Evolutionary conservation across 2,888 invertebrate species (phyloP).

Genomic region (Oscheius sp.): DNA sequence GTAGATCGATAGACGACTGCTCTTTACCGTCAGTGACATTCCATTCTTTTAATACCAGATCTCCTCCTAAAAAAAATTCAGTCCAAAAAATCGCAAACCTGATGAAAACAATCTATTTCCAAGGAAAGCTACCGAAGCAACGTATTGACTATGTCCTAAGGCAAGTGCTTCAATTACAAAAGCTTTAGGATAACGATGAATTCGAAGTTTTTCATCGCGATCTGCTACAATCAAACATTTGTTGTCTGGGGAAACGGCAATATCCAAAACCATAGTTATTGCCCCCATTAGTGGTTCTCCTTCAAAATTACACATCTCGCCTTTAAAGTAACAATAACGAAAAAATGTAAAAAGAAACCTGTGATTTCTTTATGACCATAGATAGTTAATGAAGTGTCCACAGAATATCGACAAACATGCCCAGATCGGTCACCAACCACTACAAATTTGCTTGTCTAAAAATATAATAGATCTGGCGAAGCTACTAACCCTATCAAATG

Average conservation of each 20-base stretch:
- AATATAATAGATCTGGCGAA: too few relatives aligned
- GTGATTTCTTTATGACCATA: constrained; percentile 30
- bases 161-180: constrained; percentile 49
- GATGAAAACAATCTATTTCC: constrained; percentile 36
- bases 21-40: constrained; percentile 8
- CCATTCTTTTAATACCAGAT: constrained; percentile 37
- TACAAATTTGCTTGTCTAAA: constrained; percentile 21
- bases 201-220: constrained; percentile 60
- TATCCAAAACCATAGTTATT: constrained; percentile 58
- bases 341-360: not conserved
- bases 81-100: constrained; percentile 27
- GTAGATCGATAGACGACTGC: not conserved
- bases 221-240: constrained; percentile 51
- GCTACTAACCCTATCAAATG: constrained; percentile 47
- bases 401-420: constrained; percentile 41
- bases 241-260: constrained; percentile 43
- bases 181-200: constrained; percentile 55
- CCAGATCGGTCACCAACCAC: constrained; percentile 53
- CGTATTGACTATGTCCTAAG: constrained; percentile 54
- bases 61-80: constrained; percentile 35
- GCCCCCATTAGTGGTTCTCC: constrained; percentile 46
- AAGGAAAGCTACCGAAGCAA: constrained; percentile 29
- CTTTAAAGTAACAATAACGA: not conserved
- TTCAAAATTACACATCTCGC: constrained; percentile 32
- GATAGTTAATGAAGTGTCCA: constrained; percentile 18